A percentile compares a stretch with the other conserved stretches of the same genome.
Evolutionary conservation across 2,113 vertebrate species (phyloP).

Genomic region (Ornithorhynchus anatinus): DNA sequence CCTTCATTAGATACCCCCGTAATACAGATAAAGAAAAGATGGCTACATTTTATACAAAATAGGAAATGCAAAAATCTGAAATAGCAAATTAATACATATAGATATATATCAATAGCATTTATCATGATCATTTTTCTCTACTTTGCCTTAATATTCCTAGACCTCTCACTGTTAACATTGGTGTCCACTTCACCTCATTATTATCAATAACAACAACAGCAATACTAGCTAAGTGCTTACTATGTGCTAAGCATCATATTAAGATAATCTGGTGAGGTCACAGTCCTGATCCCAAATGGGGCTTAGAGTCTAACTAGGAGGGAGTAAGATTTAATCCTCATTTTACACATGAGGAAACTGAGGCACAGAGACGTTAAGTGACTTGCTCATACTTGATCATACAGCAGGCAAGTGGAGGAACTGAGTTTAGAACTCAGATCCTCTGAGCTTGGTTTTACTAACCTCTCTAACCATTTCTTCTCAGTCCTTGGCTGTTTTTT

Average conservation of each 20-base stretch:
- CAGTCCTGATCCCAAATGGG: neutral
- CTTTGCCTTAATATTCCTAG: too few species aligned
- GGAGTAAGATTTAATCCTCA: neutral
- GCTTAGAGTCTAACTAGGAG: fast-evolving
- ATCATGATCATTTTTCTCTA: too few species aligned
- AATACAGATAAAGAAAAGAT: too few species aligned
- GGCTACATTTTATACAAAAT: too few species aligned
- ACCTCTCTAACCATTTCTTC: too few species aligned
- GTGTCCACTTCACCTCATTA: neutral
- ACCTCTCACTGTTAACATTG: too few species aligned
- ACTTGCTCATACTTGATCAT: neutral
- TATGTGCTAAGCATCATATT: neutral
- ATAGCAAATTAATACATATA: too few species aligned
- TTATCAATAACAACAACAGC: neutral
- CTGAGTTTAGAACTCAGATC: neutral
- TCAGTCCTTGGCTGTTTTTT: too few species aligned
- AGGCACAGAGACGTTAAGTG: neutral
- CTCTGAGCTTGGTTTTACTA: too few species aligned
- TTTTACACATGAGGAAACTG: neutral
- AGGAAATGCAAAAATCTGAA: too few species aligned
- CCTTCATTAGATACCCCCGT: too few species aligned
- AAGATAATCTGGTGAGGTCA: neutral
- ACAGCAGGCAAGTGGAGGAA: neutral
- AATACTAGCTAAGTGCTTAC: neutral
- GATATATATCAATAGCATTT: too few species aligned